Evolutionary conservation across 2,888 invertebrate species (phyloP).

Genomic region (Andricus quercusramuli): DNA sequence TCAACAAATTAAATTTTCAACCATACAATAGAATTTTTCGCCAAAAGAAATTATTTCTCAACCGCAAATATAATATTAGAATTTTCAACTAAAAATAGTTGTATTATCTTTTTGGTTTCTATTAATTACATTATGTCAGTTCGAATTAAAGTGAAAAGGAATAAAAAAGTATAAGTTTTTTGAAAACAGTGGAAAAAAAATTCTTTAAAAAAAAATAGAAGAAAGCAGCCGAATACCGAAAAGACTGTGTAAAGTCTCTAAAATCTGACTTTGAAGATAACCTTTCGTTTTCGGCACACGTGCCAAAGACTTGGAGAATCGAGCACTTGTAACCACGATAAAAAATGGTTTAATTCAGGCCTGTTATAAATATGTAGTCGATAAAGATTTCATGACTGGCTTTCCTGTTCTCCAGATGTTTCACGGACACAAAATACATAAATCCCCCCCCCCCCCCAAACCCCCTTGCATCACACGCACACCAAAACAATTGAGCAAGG

Average conservation of each 20-base stretch:
- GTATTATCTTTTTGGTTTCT: no score
- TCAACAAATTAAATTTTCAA: no score
- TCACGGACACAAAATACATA: not conserved
- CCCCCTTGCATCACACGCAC: not conserved
- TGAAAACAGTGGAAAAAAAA: no score
- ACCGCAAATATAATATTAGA: no score
- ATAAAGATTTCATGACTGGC: slow-evolving; percentile 10
- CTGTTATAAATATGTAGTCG: slow-evolving; percentile 4
- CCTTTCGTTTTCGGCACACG: not conserved
- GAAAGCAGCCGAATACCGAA: no score
- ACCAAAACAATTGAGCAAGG: not conserved
- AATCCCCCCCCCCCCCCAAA: not conserved
- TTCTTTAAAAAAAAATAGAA: no score
- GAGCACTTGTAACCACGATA: not conserved
- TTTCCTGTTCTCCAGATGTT: not conserved
- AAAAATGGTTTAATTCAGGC: not conserved
- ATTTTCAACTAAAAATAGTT: no score
- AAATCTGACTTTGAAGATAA: not conserved
- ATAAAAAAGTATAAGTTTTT: no score
- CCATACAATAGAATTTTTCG: no score
- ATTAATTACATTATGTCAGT: no score
- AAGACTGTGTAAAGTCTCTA: not conserved
- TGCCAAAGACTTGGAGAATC: not conserved
- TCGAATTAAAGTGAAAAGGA: no score
- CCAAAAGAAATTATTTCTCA: no score